These are phyloP conservation scores for Montipora capricornis DNA, from an alignment of 64 coral and sea anemone species.

Conservation along the genomic window DNA sequence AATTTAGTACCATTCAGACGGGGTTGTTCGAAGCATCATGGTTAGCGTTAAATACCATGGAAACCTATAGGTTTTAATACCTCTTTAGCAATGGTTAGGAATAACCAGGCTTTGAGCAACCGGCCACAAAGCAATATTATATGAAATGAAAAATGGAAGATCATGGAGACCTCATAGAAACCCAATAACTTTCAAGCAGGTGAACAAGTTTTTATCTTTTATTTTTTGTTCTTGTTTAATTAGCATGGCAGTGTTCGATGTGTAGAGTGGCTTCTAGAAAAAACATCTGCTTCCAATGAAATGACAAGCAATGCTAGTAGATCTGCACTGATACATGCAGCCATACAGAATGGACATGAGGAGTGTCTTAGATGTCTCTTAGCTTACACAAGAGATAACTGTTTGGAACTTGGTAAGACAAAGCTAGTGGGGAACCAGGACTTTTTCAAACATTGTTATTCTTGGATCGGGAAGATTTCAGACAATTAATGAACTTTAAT, in stretches of 20 bases:
- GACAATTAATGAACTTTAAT: too few species aligned
- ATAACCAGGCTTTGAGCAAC: too few species aligned
- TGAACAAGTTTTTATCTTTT: neutral
- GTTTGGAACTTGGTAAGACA: constrained; percentile 39
- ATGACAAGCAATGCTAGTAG: constrained; percentile 22
- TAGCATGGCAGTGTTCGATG: constrained; percentile 84
- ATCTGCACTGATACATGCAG: constrained; percentile 65
- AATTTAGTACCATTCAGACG: too few species aligned
- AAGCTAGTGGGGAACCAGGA: neutral
- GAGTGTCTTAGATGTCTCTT: constrained; percentile 82
- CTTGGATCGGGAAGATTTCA: too few species aligned
- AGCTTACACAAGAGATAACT: constrained; percentile 35
- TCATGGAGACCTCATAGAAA: too few species aligned
- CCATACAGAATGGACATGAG: constrained; percentile 81
- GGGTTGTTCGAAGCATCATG: too few species aligned
- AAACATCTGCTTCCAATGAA: constrained; percentile 59
- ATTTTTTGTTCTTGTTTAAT: neutral
- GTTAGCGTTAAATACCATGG: too few species aligned
- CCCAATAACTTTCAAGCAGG: neutral
- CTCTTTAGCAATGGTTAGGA: too few species aligned
- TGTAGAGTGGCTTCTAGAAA: constrained; percentile 83
- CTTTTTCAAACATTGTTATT: too few species aligned
- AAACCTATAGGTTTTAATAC: too few species aligned
- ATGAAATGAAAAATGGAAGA: too few species aligned
- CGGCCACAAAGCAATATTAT: too few species aligned